phyloP scores from a whole-genome alignment of 2,888 invertebrate species.

The Eupithecia centaureata region DNA sequence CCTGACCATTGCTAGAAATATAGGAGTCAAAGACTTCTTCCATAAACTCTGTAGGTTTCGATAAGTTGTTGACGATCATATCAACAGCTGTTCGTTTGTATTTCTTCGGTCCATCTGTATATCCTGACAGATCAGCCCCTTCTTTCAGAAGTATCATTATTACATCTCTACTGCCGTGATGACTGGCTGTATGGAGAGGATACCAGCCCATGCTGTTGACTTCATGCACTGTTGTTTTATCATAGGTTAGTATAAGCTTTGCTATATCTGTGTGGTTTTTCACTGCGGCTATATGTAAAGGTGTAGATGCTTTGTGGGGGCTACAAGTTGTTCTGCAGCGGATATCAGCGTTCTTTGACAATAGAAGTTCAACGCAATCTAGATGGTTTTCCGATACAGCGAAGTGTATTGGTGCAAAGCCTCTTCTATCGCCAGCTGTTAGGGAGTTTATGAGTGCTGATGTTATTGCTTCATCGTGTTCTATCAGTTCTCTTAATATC shows the following conservation, averaged over 20 bases:
- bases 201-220: constrained; percentile 66
- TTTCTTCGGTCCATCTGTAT: constrained; percentile 71
- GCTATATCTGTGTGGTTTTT: constrained; percentile 71
- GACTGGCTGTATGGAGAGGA: constrained; percentile 78
- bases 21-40: constrained; percentile 81
- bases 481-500: constrained; percentile 80
- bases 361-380: constrained; percentile 73
- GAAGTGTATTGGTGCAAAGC: constrained; percentile 80
- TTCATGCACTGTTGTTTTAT: constrained; percentile 73
- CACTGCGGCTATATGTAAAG: constrained; percentile 76
- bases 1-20: constrained; percentile 74
- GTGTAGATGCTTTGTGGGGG: constrained; percentile 72
- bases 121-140: constrained; percentile 75
- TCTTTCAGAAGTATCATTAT: constrained; percentile 71
- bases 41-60: constrained; percentile 81
- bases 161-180: constrained; percentile 84
- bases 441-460: constrained; percentile 61
- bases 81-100: constrained; percentile 77
- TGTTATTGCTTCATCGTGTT: constrained; percentile 67
- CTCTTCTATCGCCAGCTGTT: constrained; percentile 68
- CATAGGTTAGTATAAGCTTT: constrained; percentile 64
- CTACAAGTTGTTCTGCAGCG: constrained; percentile 70
- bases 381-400: constrained; percentile 81
- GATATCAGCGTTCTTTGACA: constrained; percentile 75
- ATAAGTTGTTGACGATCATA: constrained; percentile 76